Evolutionary conservation across 2,113 vertebrate species (phyloP).

Genomic region (Pterocles orientalis): DNA sequence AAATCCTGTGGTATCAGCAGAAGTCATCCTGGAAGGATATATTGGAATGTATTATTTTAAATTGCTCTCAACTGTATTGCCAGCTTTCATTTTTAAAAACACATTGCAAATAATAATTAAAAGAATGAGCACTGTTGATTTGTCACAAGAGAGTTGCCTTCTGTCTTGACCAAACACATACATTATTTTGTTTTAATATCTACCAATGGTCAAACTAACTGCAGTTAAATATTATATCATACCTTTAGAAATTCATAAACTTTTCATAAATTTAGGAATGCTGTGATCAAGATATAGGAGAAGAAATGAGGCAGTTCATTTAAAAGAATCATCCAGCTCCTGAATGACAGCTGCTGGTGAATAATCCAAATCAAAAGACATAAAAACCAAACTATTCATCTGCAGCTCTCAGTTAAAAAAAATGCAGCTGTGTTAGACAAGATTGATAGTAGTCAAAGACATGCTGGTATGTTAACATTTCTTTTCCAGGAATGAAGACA

Average conservation of each 20-base stretch:
- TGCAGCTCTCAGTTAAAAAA: neutral
- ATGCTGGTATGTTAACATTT: neutral
- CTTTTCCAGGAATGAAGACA: conserved; percentile 6
- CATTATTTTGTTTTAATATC: neutral
- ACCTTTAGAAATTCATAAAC: neutral
- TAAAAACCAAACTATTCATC: neutral
- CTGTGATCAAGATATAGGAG: neutral
- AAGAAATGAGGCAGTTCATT: neutral
- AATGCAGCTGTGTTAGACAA: neutral
- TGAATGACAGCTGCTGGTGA: neutral
- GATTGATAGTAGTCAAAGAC: neutral
- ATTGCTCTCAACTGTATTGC: neutral
- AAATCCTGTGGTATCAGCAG: neutral
- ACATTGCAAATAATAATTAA: neutral
- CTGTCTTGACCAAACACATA: neutral
- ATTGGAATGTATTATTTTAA: neutral
- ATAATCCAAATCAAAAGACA: neutral
- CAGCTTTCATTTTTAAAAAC: neutral
- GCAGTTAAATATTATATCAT: neutral
- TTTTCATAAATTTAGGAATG: neutral
- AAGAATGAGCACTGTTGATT: neutral
- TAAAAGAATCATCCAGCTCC: neutral
- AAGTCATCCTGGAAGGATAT: neutral
- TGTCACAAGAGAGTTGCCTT: neutral
- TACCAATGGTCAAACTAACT: neutral